These are phyloP conservation scores for Brachionus manjavacas DNA, from an alignment of 1,140 invertebrate genomes.

Conservation along the genomic window DNA sequence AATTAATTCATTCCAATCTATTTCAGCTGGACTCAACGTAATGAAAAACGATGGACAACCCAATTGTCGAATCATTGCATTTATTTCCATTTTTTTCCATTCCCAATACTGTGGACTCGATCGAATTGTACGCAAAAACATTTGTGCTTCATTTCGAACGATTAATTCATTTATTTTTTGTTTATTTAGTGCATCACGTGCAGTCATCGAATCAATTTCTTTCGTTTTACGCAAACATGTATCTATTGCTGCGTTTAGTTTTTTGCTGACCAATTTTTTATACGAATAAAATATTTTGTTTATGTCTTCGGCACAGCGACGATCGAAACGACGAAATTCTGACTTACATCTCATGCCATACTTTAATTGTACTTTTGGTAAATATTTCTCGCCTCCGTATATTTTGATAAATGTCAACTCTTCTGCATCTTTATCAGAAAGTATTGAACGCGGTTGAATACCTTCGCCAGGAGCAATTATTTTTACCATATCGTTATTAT, in stretches of 20 bases:
- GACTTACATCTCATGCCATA: background rate
- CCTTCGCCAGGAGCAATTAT: slow-evolving; percentile 1
- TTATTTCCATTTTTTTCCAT: too few species aligned
- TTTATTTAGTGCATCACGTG: background rate
- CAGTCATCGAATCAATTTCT: background rate
- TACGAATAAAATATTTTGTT: background rate
- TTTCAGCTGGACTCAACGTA: background rate
- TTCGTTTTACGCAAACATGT: background rate
- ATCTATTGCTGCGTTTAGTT: background rate
- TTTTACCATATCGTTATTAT: background rate
- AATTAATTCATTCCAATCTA: background rate
- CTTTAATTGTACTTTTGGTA: background rate
- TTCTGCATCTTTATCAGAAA: background rate
- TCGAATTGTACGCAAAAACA: background rate
- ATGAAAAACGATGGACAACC: background rate
- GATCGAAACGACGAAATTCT: background rate
- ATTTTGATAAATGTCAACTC: background rate
- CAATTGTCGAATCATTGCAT: background rate
- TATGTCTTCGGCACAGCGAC: background rate
- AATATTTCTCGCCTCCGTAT: background rate
- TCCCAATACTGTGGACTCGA: slow-evolving; percentile 30
- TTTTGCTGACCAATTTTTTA: slow-evolving; percentile 9
- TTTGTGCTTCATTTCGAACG: background rate
- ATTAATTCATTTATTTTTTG: background rate
- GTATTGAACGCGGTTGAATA: background rate